A percentile compares a stretch with the other conserved stretches of the same genome.
These are phyloP conservation scores for Nemopilema nomurai DNA, from an alignment of 30 jellyfish, hydroid and myxozoan genomes.

Conservation along the genomic window DNA sequence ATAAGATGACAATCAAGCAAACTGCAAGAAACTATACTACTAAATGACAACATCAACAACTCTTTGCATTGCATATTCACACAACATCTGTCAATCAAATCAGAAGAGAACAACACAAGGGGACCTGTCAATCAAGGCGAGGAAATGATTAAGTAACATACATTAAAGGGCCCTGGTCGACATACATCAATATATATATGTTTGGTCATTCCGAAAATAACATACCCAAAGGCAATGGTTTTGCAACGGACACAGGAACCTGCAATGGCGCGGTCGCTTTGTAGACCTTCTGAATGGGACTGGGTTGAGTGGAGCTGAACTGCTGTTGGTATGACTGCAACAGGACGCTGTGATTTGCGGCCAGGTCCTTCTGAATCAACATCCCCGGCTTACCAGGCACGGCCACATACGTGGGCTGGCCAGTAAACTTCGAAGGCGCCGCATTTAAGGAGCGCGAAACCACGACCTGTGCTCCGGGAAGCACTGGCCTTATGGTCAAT, in stretches of 20 bases:
- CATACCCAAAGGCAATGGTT: conserved; percentile 79
- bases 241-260: conserved; percentile 78
- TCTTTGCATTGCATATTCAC: too few relatives aligned
- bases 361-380: conserved; percentile 11
- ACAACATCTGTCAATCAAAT: too few relatives aligned
- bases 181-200: too few relatives aligned
- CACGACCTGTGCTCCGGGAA: conserved; percentile 35
- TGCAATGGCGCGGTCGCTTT: conserved; percentile 52
- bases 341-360: conserved; percentile 12
- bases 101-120: too few relatives aligned
- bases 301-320: conserved; percentile 3
- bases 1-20: too few relatives aligned
- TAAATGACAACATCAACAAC: too few relatives aligned
- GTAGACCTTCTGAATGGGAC: conserved; percentile 23
- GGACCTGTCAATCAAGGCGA: too few relatives aligned
- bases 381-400: conserved; percentile 67
- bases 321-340: conserved; percentile 41
- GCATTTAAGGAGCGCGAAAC: conserved; percentile 23
- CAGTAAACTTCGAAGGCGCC: conserved; percentile 21
- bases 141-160: too few relatives aligned
- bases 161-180: too few relatives aligned
- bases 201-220: too few relatives aligned
- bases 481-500: conserved; percentile 55
- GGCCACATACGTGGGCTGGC: conserved; percentile 36
- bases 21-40: too few relatives aligned